Conservation (phyloP, 1,140 invertebrate species). For the Pseudomyrmex gracilis region DNA sequence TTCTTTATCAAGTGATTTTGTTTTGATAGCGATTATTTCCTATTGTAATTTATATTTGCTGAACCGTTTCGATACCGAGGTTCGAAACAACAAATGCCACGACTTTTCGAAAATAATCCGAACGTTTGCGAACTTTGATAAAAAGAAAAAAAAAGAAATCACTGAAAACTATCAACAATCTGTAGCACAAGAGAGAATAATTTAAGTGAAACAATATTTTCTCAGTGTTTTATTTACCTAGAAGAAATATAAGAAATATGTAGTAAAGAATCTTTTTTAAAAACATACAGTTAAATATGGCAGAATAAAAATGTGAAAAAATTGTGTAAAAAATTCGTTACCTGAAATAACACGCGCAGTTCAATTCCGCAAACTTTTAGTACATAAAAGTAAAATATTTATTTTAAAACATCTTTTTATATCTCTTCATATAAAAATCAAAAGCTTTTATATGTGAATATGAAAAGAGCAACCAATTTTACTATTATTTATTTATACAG, state of each 20-base stretch:
- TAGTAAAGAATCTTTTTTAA: background rate
- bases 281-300: background rate
- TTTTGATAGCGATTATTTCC: background rate
- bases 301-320: background rate
- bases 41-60: background rate
- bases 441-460: background rate
- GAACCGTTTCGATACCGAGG: background rate
- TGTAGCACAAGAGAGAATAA: background rate
- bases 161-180: conserved; percentile 26
- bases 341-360: background rate
- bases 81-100: conserved; percentile 17
- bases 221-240: conserved; percentile 14
- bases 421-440: background rate
- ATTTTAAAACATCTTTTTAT: no score
- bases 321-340: background rate
- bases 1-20: background rate
- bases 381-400: no score
- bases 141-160: background rate
- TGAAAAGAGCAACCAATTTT: background rate
- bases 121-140: conserved; percentile 18
- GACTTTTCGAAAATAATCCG: background rate
- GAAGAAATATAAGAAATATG: conserved; percentile 8
- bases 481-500: background rate
- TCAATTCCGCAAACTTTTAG: background rate
- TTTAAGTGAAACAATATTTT: conserved; percentile 52